Conservation (phyloP, 2,797 vertebrate genomes). For the Microchirus variegatus region DNA sequence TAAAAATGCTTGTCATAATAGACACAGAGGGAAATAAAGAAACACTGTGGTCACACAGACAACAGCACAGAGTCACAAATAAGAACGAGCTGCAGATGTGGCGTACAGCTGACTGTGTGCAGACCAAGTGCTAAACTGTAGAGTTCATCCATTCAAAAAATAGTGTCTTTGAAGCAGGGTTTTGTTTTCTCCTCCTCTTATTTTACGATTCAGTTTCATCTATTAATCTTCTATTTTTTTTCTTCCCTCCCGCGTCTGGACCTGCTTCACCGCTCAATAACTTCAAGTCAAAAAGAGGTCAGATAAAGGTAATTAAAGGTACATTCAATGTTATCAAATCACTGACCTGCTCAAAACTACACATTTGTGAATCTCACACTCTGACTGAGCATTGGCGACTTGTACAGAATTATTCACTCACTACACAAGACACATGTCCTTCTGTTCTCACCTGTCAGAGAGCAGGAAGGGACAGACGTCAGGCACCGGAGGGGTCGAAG, state of each 20-base stretch:
- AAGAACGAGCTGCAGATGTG: too few species aligned
- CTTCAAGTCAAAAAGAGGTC: slow-evolving; percentile 47
- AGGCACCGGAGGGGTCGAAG: slow-evolving; percentile 94
- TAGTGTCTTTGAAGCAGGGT: too few species aligned
- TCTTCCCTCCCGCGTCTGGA: too few species aligned
- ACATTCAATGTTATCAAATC: not conserved
- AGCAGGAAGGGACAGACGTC: slow-evolving; percentile 96
- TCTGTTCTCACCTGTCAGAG: slow-evolving; percentile 89
- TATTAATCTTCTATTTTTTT: slow-evolving; percentile 7
- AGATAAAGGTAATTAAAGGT: slow-evolving; percentile 39
- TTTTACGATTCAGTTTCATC: slow-evolving; percentile 47
- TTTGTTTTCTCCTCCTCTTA: slow-evolving; percentile 2
- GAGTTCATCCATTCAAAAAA: too few species aligned
- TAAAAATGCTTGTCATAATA: too few species aligned
- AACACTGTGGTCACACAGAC: too few species aligned
- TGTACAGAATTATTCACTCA: too few species aligned
- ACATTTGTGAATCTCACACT: too few species aligned
- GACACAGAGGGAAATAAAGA: too few species aligned
- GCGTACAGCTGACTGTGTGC: too few species aligned
- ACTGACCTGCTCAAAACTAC: slow-evolving; percentile 4
- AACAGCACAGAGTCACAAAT: too few species aligned
- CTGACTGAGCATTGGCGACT: not conserved
- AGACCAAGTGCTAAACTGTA: too few species aligned
- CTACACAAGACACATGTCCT: not conserved
- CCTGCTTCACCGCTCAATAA: slow-evolving; percentile 33